Conservation (phyloP, 2,888 invertebrate genomes). For the Acleris emargana region DNA sequence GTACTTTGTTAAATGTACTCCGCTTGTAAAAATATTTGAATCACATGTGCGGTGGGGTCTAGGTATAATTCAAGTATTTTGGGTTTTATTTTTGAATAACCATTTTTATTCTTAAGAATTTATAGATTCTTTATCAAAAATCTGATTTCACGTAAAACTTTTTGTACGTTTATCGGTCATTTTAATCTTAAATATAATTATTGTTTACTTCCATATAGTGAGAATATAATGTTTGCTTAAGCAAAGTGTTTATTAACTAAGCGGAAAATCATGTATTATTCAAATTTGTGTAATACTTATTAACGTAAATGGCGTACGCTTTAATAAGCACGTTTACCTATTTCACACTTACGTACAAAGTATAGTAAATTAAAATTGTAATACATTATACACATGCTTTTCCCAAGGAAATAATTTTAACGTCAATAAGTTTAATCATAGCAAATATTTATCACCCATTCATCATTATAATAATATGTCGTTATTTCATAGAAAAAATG, state of each 20-base stretch:
- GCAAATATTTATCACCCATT: no score
- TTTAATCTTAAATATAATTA: no score
- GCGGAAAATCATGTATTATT: constrained; percentile 29
- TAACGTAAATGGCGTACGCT: constrained; percentile 13
- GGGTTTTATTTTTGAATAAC: constrained; percentile 26
- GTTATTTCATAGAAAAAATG: not conserved
- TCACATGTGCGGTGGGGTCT: constrained; percentile 18
- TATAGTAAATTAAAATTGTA: not conserved
- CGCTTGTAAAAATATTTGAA: constrained; percentile 38
- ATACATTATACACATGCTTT: not conserved
- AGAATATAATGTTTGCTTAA: constrained; percentile 21
- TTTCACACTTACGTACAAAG: constrained; percentile 9
- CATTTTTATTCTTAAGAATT: not conserved
- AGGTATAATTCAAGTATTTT: constrained; percentile 17
- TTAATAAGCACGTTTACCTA: constrained; percentile 15
- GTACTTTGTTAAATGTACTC: constrained; percentile 59
- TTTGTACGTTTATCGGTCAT: not conserved
- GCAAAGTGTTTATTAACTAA: constrained; percentile 28
- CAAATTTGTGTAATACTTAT: constrained; percentile 31
- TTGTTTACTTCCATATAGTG: constrained; percentile 21
- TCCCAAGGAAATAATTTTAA: not conserved
- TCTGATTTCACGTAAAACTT: no score
- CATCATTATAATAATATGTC: not conserved
- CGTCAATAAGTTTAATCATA: not conserved
- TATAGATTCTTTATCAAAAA: not conserved